Evolutionary conservation across 2,113 vertebrate species (phyloP), one percentile per base, ranked within the genome.

Genomic region (Trachemys scripta): DNA sequence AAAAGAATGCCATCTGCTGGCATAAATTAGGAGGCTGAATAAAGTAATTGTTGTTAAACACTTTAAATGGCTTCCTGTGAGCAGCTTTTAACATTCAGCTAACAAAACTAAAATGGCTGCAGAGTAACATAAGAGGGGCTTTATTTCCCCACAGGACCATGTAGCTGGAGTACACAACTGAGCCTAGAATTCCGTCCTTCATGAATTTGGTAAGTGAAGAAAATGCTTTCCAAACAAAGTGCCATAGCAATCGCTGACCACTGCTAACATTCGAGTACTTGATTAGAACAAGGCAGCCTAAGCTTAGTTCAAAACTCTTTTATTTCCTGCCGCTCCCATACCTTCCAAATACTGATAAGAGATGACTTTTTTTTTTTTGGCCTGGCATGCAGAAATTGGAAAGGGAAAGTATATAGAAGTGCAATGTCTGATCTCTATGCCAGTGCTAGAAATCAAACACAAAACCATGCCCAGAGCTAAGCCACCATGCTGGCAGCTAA

Each of bases 221-320:
- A 47, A 5, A 42, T 0, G 5, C 54, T 31, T 92, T 87, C 2
- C 50, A 47, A 72, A 10, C 47, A 42, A 84, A 1, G 2, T 38
- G 24, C 19, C 14, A 45, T 5, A 62, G 80, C 59, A 49, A 1
- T n/a, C 49, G 82, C 45, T 2, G 31, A 54, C 45, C 12, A 7
- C 6, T 80, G n/a, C 65, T 72, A 72, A 38, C 19, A 72, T 88
- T 9, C 3, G 84, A 84, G 1, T 47, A 22, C 5, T 72, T 80
- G 19, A 88, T n/a, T 1, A 89, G 89, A 92, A 89, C 27, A 29
- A 6, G 85, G 1, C 10, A 20, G 5, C 47, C 11, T 0, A 0
- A 29, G 13, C 14, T 2, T 10, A 85, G 10, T 1, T 0, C 0
- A 47, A 83, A 81, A 20, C 19, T 78, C 38, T 45, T 78, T 78